Percentiles rank a stretch among this genome's conserved stretches.
These are phyloP conservation scores for Cladorhizidae sp. DNA, from an alignment of 37 sponge, comb jelly and placozoan species.

Conservation along the genomic window DNA sequence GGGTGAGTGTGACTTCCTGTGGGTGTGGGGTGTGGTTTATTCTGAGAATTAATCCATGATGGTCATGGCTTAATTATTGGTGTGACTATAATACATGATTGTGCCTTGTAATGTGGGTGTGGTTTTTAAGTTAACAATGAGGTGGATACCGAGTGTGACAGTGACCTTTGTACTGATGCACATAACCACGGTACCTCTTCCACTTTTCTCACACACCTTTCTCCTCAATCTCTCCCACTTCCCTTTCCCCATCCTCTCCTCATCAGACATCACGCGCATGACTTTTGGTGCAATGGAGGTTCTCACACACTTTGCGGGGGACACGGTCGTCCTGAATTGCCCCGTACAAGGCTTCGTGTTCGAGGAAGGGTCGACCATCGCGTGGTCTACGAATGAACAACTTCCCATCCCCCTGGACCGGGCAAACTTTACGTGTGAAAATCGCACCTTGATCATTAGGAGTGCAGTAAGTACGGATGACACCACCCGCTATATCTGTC, in stretches of 20 bases:
- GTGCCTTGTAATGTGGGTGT: too few relatives aligned
- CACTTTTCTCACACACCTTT: too few relatives aligned
- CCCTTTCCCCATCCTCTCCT: background rate
- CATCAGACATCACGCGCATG: background rate
- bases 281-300: background rate
- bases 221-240: background rate
- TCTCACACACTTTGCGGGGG: background rate
- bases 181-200: too few relatives aligned
- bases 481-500: background rate
- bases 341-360: background rate
- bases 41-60: background rate
- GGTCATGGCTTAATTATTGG: background rate
- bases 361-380: background rate
- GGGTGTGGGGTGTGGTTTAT: background rate
- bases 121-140: too few relatives aligned
- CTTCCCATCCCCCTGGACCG: background rate
- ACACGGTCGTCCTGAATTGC: conserved; percentile 9
- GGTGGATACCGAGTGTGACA: too few relatives aligned
- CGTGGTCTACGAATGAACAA: background rate
- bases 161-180: too few relatives aligned
- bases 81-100: background rate
- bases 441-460: background rate
- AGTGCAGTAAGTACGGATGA: background rate
- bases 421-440: background rate
- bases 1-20: background rate